Base-by-base conservation (phyloP, 2,797 vertebrate species). In the Neoniphon sammara region DNA sequence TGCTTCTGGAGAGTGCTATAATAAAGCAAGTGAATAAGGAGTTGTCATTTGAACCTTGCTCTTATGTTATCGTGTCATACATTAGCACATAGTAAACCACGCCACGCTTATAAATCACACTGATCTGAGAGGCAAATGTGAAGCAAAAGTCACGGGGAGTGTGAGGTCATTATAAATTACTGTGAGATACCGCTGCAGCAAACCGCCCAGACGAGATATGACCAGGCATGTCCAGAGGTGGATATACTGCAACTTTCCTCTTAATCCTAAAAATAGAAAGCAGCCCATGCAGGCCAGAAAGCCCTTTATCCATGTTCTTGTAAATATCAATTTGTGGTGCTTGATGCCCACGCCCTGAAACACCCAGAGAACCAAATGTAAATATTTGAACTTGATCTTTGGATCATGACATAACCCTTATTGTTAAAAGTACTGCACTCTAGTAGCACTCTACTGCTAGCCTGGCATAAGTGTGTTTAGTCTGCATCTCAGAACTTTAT, bases 241-340 rank as follows among this genome's bases (percentile, higher is more conserved):
- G 78, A 78, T 70, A 5, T 59, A 53, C 76, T 73, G n/a, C 63
- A 85, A 81, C 63, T 23, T 23, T 56, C 52, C 12, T 55, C 66
- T 68, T 66, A 76, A 87, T 73, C 80, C 84, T 90, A 82, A 84
- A 90, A 88, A 87, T 87, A 91, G 80, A 87, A 88, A 82, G 68
- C 55, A 82, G 68, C 55, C 76, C 55, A 53, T 76, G 74, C 74
- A 86, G 79, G 83, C 80, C 83, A 83, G 67, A 87, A 77, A 82
- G 86, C 67, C 70, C 74, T 88, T 89, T 56, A 89, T 83, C 84
- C 80, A 20, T 60, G 78, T 81, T 79, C 71, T 77, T 84, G 86
- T 90, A 93, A 92, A 91, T 92, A 93, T 91, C 87, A 87, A 88
- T 91, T 91, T 84, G 90, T 76, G 90, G 90, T 86, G 67, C 49